Base-by-base conservation (phyloP, 1,140 invertebrate genomes). In the Caerostris extrusa region DNA sequence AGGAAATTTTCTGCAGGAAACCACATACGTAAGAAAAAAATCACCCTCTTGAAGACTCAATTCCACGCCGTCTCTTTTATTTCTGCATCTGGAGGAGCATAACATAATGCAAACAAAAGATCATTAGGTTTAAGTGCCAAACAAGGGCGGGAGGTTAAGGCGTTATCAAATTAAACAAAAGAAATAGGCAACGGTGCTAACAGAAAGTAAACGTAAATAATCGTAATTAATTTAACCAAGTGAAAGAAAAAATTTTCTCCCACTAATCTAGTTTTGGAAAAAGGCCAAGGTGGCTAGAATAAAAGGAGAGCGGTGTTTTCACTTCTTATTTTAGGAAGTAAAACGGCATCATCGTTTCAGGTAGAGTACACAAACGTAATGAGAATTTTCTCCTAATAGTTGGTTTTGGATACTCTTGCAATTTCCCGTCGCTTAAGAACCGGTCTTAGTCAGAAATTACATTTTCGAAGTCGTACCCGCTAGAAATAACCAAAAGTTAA, bases 181-280 rank as follows among this genome's bases (percentile, higher is more conserved):
- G 64, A 89, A 87, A 57, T 34, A 67, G 64, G 3, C 12, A 12
- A 12, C 87, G 34, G 67, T 55, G 64, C 67, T 69, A 89, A 89
- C 64, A 34, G 61, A 89, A 89, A 89, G 61, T 69, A 71, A 89
- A 71, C 87, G 87, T 89, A 89, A 89, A 89, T 89, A 89, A 64
- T 56, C 61, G 61, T 69, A 89, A 69, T 89, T 69, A 89, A 53
- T 57, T 89, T 69, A 89, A 53, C 61, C 10, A 19, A 89, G 60
- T 19, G 34, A 67, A 89, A 71, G 34, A 50, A 67, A n/a, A 89
- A 71, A 67, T 55, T 55, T 55, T 34, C n/a, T 57, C 61, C 61
- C 53, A 5, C 61, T 57, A 89, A 89, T 71, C 60, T 64, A 53
- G 53, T 89, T 89, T 71, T 89, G 61, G 87, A 89, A 56, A 60